Evolutionary conservation across 2,888 invertebrate species (phyloP), one percentile per base, ranked within the genome.

Genomic region (Chelonus formosanus): DNA sequence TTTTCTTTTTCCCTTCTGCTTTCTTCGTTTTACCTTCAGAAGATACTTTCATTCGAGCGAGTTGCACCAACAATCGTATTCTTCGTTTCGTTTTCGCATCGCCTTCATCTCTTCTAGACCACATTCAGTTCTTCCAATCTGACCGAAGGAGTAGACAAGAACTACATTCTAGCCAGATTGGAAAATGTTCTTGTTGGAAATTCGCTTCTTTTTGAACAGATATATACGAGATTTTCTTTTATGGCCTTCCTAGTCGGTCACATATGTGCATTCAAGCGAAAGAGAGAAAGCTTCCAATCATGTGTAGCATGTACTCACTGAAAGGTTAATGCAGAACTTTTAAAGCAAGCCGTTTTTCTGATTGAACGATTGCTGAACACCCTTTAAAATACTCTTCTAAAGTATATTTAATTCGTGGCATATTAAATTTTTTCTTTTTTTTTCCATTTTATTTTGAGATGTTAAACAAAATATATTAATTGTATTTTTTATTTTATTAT

Each of bases 21-120:
- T 60, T 48, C 54, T 54, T 67, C 70, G 62, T 70, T 75, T 69
- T 70, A 72, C 73, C 75, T 77, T 79, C 77, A 74, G 76, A 76
- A 76, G 77, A 77, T 76, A 81, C 79, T 81, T 80, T 79, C 78
- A 77, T 81, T 80, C 79, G 78, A 78, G 79, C 80, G 78, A 80
- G 78, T 76, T 79, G 76, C 75, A 67, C 76, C 78, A 77, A 78
- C 81, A 80, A 81, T 81, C 79, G 81, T 80, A 80, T 81, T 80
- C 75, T 76, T 76, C 75, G 73, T 79, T 77, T 75, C 75, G 68
- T 71, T 74, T 67, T 68, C 63, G 67, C 68, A 74, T 45, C 57
- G 35, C 55, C 70, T 73, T 72, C 70, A 64, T 68, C 70, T 69
- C 76, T 73, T 73, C 76, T 20, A 20, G 75, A 74, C 68, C 72